phyloP scores from a whole-genome alignment of 1,140 invertebrate genomes.

The Neodiprion fabricii region DNA sequence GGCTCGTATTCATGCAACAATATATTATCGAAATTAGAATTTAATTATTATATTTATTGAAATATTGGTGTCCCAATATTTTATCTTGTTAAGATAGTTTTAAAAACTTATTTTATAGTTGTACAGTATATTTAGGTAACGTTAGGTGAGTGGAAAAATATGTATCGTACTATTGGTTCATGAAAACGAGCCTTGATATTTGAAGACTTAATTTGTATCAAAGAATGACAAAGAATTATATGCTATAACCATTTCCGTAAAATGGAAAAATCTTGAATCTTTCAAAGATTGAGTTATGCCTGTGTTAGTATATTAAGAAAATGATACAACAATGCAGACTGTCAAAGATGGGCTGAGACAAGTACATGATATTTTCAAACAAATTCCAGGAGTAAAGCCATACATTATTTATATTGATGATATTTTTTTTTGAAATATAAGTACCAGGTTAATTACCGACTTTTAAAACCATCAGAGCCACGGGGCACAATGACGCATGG shows the following conservation, averaged over 20 bases:
- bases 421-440: constrained; percentile 36
- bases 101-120: too few species aligned
- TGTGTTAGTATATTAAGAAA: constrained; percentile 25
- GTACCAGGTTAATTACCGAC: constrained; percentile 24
- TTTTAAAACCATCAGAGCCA: constrained; percentile 41
- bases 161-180: too few species aligned
- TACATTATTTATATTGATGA: constrained; percentile 39
- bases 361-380: constrained; percentile 38
- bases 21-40: too few species aligned
- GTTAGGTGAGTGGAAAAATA: too few species aligned
- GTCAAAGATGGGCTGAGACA: constrained; percentile 47
- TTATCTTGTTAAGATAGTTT: too few species aligned
- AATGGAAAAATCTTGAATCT: constrained; percentile 58
- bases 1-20: too few species aligned
- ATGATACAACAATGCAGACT: constrained; percentile 40
- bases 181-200: too few species aligned
- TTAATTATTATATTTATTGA: too few species aligned
- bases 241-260: constrained; percentile 62
- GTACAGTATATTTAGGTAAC: too few species aligned
- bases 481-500: constrained; percentile 65
- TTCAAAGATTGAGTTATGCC: constrained; percentile 53
- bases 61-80: too few species aligned
- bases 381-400: constrained; percentile 36
- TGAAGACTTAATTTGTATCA: too few species aligned
- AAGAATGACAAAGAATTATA: constrained; percentile 51